phyloP scores from a whole-genome alignment of 2,113 vertebrate genomes.

The Ageneiosus marmoratus region DNA sequence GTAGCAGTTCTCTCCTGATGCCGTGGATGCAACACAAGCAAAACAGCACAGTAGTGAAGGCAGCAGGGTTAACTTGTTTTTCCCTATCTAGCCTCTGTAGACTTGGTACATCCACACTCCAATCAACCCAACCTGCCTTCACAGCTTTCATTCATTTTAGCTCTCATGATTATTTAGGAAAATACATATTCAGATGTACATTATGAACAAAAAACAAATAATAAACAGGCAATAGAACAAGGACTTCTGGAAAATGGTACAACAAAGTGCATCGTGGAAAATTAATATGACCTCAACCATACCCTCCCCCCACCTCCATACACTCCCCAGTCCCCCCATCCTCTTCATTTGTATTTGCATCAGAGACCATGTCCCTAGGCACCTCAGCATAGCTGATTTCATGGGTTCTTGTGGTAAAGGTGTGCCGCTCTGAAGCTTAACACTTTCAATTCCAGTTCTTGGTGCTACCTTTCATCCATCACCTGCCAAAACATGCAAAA shows the following conservation, averaged over 20 bases:
- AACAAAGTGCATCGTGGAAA: constrained; percentile 10
- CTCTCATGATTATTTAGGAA: constrained; percentile 2
- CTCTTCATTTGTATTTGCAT: constrained; percentile 52
- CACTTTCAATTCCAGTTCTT: constrained; percentile 48
- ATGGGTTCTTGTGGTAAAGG: constrained; percentile 50
- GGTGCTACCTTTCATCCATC: constrained; percentile 7
- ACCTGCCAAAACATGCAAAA: not conserved
- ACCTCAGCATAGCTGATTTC: constrained; percentile 41
- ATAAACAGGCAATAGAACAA: not conserved
- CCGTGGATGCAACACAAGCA: constrained; percentile 1
- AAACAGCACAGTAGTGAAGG: not conserved
- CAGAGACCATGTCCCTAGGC: constrained; percentile 25
- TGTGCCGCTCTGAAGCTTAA: constrained; percentile 46
- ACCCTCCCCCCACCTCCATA: not conserved
- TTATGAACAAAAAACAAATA: not conserved
- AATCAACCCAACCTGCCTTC: not conserved
- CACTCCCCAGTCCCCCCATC: constrained; percentile 24
- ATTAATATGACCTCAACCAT: constrained; percentile 8
- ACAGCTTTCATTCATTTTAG: constrained; percentile 3
- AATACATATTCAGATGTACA: constrained; percentile 21
- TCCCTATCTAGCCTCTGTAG: not conserved
- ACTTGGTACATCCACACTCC: constrained; percentile 21
- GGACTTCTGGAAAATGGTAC: not conserved
- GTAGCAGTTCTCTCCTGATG: not conserved
- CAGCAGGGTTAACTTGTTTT: constrained; percentile 31